These are phyloP conservation scores for Microvelia longipes DNA, from an alignment of 1,140 invertebrate genomes.

Conservation along the genomic window DNA sequence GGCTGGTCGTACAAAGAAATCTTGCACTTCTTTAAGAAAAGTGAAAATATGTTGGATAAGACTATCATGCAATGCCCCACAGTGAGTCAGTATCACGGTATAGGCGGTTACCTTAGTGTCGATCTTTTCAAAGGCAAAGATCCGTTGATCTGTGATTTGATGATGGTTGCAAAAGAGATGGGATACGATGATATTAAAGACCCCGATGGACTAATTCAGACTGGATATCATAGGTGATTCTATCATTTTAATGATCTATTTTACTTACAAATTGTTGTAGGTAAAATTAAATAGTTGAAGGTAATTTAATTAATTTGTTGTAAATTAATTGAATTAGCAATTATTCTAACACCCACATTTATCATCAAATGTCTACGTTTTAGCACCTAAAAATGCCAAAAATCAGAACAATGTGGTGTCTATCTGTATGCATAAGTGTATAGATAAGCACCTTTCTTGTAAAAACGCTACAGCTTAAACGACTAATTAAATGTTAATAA, in stretches of 20 bases:
- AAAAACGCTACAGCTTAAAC: no score
- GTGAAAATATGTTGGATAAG: constrained; percentile 30
- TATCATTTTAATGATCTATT: not conserved
- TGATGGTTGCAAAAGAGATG: constrained; percentile 37
- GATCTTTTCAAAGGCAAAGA: constrained; percentile 31
- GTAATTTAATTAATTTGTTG: no score
- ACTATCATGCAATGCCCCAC: constrained; percentile 15
- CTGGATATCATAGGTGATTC: constrained; percentile 5
- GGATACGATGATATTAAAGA: constrained; percentile 36
- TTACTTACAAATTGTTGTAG: no score
- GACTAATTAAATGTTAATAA: no score
- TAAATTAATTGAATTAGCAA: not conserved
- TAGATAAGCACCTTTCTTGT: no score
- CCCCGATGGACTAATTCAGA: constrained; percentile 32
- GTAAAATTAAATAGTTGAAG: no score
- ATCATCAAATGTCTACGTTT: no score
- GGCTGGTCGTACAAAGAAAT: constrained; percentile 47
- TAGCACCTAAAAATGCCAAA: no score
- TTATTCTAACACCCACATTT: no score
- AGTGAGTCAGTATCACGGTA: constrained; percentile 33
- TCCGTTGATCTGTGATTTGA: constrained; percentile 28
- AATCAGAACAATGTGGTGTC: no score
- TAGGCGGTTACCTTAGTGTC: constrained; percentile 40
- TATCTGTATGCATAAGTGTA: no score
- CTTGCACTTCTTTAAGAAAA: constrained; percentile 40